Evolutionary conservation across 2,113 vertebrate genomes (phyloP), one percentile per base, ranked within the genome.

Genomic region (Gavialis gangeticus): DNA sequence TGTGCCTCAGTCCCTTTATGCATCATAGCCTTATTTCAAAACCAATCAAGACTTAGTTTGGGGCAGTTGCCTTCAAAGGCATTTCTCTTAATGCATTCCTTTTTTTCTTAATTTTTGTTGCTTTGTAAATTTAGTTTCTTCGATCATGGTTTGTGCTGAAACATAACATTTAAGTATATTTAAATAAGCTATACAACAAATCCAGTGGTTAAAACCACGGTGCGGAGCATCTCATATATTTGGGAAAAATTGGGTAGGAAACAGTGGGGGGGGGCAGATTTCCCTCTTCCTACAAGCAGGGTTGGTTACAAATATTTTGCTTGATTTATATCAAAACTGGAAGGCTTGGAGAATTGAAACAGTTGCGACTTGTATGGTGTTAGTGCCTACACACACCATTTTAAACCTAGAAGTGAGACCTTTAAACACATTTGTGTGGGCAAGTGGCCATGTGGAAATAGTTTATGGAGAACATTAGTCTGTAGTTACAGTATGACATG

Each of bases 331-430:
- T 66, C 14, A 66, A 15, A 66, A 28, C 63, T 66, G 27, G 63
- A 28, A n/a, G 27, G 28, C 27, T n/a, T 17, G 63, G 63, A 66
- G 27, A 28, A 66, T n/a, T 15, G 12, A n/a, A 27, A 66, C 79
- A 16, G 27, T 75, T 6, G 7, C 15, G 27, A n/a, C 22, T 16
- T 11, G 11, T 5, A 54, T n/a, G 14, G 63, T n/a, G 14, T 66
- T 66, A 27, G 16, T 66, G 27, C 15, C 16, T 1, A 0, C 4
- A 12, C 3, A n/a, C 55, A 58, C n/a, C 12, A 0, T 75, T 89
- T 77, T 71, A 75, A 79, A 85, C 19, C 17, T 30, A 66, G 18
- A 28, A 85, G 60, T 15, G 80, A 79, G 79, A 71, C 69, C 0
- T 37, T 89, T 37, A 83, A 54, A 30, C 24, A 5, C 37, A 2